Evolutionary conservation across 1,140 invertebrate genomes (phyloP).

Genomic region (Teleopsis dalmanni): DNA sequence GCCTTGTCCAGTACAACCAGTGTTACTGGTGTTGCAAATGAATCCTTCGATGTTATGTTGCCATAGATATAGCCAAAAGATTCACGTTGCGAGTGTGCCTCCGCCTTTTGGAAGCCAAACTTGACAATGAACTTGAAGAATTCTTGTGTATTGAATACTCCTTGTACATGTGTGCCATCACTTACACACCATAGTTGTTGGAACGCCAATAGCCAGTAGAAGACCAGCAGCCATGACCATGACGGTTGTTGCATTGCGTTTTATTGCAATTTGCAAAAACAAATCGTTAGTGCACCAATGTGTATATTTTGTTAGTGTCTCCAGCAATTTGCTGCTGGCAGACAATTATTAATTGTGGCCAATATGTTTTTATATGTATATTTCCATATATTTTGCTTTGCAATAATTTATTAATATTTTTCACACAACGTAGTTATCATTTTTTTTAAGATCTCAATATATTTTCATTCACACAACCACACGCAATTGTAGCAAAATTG

Average conservation of each 20-base stretch:
- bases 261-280: conserved; percentile 1
- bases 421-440: no score
- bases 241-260: conserved; percentile 6
- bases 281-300: neutral
- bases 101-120: conserved; percentile 96
- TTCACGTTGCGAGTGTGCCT: conserved; percentile 66
- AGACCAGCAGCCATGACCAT: neutral
- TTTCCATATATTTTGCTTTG: no score
- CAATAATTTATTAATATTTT: no score
- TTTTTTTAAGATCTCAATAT: no score
- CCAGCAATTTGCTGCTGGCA: no score
- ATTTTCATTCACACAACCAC: no score
- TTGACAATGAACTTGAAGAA: conserved; percentile 91
- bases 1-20: conserved; percentile 79
- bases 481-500: no score
- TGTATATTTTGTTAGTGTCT: neutral
- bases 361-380: no score
- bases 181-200: conserved; percentile 1
- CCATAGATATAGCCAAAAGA: conserved; percentile 93
- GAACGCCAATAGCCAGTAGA: conserved; percentile 1
- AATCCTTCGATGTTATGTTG: conserved; percentile 68
- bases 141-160: conserved; percentile 59
- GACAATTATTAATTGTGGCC: no score
- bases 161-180: conserved; percentile 39
- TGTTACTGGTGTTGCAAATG: conserved; percentile 60